Conservation (phyloP, 2,113 vertebrate genomes). For the Sorex fumeus region DNA sequence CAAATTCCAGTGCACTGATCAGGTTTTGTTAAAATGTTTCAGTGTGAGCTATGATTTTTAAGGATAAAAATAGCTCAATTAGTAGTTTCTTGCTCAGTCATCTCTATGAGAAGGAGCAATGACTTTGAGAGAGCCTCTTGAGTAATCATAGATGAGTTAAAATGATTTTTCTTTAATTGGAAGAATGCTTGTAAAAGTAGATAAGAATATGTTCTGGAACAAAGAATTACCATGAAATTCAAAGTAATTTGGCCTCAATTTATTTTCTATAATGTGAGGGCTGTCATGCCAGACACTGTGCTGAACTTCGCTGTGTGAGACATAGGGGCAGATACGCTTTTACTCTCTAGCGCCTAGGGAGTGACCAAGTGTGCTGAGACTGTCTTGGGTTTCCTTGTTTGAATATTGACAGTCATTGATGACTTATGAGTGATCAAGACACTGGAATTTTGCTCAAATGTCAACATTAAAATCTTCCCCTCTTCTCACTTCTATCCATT, state of each 20-base stretch:
- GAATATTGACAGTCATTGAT: constrained; percentile 18
- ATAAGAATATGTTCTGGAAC: constrained; percentile 17
- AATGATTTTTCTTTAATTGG: constrained; percentile 34
- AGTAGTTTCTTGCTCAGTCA: background rate
- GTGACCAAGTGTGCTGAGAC: background rate
- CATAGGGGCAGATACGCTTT: background rate
- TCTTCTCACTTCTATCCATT: background rate
- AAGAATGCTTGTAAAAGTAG: constrained; percentile 57
- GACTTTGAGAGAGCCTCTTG: constrained; percentile 41
- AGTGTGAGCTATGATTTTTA: background rate
- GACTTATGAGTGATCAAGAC: background rate
- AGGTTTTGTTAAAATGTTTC: constrained; percentile 40
- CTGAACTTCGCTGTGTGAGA: background rate
- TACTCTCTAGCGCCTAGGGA: background rate
- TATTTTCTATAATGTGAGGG: background rate
- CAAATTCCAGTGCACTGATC: constrained; percentile 51
- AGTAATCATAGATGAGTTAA: constrained; percentile 50
- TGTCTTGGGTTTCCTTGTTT: constrained; percentile 50
- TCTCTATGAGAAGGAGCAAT: constrained; percentile 31
- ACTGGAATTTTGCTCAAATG: constrained; percentile 42
- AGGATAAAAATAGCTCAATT: constrained; percentile 25
- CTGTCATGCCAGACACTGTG: background rate
- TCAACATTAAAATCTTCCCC: background rate
- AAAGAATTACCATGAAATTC: constrained; percentile 16
- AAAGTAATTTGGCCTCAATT: constrained; percentile 1